These are phyloP conservation scores for Lithophane leautieri DNA, from an alignment of 2,888 invertebrate genomes.

Conservation along the genomic window DNA sequence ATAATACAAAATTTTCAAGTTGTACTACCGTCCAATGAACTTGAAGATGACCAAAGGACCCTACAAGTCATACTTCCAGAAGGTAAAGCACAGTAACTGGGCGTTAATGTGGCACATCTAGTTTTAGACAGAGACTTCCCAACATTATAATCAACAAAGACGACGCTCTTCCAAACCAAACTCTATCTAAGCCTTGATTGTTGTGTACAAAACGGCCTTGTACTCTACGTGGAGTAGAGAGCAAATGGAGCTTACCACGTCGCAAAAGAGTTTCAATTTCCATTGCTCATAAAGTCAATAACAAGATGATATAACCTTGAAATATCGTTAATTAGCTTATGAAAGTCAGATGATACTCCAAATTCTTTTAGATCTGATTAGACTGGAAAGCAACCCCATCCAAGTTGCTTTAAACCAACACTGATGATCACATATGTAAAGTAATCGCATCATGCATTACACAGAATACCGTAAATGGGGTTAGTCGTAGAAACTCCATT, in stretches of 20 bases:
- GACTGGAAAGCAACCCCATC: neutral
- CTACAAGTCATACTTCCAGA: slow-evolving; percentile 17
- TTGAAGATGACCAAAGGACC: slow-evolving; percentile 16
- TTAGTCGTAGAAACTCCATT: slow-evolving; percentile 19
- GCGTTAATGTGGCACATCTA: neutral
- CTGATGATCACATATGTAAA: neutral
- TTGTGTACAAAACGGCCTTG: neutral
- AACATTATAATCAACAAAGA: neutral
- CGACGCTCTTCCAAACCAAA: neutral
- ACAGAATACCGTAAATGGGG: no score
- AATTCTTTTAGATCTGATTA: neutral
- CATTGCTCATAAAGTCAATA: neutral
- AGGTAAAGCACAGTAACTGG: neutral
- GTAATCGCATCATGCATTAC: neutral
- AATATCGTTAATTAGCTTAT: neutral
- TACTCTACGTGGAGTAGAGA: neutral
- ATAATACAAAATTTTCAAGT: slow-evolving; percentile 42
- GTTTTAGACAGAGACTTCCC: neutral
- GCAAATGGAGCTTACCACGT: slow-evolving; percentile 11
- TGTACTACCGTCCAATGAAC: slow-evolving; percentile 30
- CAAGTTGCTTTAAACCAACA: no score
- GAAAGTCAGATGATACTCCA: neutral
- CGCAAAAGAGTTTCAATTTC: neutral
- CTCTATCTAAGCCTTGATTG: neutral
- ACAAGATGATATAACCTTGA: neutral